Percentiles rank a stretch among this genome's conserved stretches.
Conservation (phyloP, 2,888 invertebrate genomes). For the Pseudanteris insignis region DNA sequence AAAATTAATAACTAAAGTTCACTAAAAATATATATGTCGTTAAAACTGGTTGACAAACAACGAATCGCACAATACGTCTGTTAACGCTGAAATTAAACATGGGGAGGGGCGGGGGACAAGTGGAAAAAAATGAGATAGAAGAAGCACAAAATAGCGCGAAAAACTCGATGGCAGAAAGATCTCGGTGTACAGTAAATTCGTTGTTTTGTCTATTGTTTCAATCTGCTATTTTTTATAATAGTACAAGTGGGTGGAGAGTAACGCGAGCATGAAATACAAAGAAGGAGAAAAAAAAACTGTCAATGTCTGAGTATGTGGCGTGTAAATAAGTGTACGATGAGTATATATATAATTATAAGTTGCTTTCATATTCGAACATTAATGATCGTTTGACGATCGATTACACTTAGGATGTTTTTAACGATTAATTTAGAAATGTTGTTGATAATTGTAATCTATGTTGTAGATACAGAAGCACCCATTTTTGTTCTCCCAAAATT, state of each 20-base stretch:
- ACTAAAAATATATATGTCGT: too few species aligned
- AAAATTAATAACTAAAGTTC: too few species aligned
- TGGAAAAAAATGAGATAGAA: too few species aligned
- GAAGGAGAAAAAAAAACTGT: slow-evolving; percentile 13
- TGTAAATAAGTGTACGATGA: slow-evolving; percentile 47
- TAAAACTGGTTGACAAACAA: too few species aligned
- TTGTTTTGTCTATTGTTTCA: slow-evolving; percentile 51
- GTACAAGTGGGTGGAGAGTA: slow-evolving; percentile 35
- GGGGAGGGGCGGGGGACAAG: too few species aligned
- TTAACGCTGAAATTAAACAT: too few species aligned
- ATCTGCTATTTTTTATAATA: slow-evolving; percentile 40
- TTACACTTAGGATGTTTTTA: slow-evolving; percentile 35
- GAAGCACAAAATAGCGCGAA: too few species aligned
- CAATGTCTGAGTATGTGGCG: slow-evolving; percentile 39
- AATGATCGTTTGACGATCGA: slow-evolving; percentile 35
- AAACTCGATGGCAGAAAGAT: slow-evolving; percentile 59
- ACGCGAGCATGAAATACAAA: slow-evolving; percentile 18
- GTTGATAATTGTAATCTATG: slow-evolving; percentile 42
- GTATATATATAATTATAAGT: slow-evolving; percentile 37
- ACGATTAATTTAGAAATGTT: slow-evolving; percentile 46
- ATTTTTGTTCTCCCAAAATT: too few species aligned
- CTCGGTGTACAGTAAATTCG: slow-evolving; percentile 61
- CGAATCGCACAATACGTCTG: too few species aligned
- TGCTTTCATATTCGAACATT: slow-evolving; percentile 38
- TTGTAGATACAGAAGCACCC: slow-evolving; percentile 47